These are phyloP conservation scores for Novumbra hubbsi DNA, from an alignment of 2,797 vertebrate genomes.

Conservation along the genomic window DNA sequence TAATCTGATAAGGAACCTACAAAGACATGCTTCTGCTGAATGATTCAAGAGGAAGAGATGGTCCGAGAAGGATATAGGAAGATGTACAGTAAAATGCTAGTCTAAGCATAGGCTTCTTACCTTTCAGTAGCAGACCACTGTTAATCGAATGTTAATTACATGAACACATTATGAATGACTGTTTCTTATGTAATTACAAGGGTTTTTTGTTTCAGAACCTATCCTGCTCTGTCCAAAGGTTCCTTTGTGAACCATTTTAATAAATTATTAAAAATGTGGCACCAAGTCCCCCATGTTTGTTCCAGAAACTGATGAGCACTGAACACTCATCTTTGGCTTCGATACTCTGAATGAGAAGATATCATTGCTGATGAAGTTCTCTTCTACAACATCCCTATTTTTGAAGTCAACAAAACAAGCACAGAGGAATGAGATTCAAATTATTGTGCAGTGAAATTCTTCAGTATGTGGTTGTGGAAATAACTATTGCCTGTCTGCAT, in stretches of 20 bases:
- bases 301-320: no score
- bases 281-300: not conserved
- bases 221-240: not conserved
- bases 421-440: no score
- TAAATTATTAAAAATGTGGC: constrained; percentile 11
- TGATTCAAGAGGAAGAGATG: not conserved
- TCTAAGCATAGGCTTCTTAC: constrained; percentile 9
- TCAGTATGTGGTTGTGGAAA: no score
- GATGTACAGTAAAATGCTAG: not conserved
- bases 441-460: no score
- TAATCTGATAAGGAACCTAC: not conserved
- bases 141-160: constrained; percentile 24
- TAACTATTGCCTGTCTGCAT: no score
- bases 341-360: no score
- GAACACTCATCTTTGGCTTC: no score
- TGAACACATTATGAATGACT: no score
- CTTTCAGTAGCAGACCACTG: not conserved
- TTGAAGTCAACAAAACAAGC: no score
- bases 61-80: not conserved
- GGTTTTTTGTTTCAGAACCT: constrained; percentile 7
- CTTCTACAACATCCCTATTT: no score
- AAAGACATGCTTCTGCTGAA: not conserved
- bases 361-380: no score
- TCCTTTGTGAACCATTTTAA: constrained; percentile 9
- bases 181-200: constrained; percentile 26